A percentile compares a stretch with the other conserved stretches of the same genome.
Evolutionary conservation across 1,140 invertebrate genomes (phyloP).

Genomic region (Brachystomella parvula): DNA sequence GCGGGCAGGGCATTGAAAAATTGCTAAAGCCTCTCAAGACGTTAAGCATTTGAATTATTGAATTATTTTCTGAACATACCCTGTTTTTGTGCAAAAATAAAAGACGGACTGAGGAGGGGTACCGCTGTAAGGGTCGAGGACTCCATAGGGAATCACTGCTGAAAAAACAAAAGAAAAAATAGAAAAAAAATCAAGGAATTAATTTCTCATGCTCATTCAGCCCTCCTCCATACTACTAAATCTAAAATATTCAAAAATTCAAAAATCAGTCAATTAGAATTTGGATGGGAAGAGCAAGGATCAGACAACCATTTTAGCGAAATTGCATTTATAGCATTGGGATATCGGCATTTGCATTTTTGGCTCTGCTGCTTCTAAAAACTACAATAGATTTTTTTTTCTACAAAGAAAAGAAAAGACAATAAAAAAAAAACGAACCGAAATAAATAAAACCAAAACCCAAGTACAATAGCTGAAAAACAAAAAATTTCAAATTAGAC

Average conservation of each 20-base stretch:
- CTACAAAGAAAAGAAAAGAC: too few relatives aligned
- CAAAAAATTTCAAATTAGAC: background rate
- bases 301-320: conserved; percentile 1
- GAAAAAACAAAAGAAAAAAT: background rate
- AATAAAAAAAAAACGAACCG: too few relatives aligned
- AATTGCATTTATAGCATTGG: background rate
- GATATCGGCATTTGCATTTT: background rate
- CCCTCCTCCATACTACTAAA: too few relatives aligned
- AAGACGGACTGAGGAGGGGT: background rate
- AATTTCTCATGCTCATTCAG: too few relatives aligned
- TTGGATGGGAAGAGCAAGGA: too few relatives aligned
- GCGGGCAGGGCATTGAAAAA: background rate
- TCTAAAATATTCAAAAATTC: too few relatives aligned
- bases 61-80: background rate
- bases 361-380: background rate
- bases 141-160: conserved; percentile 6
- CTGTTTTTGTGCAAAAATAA: conserved; percentile 11
- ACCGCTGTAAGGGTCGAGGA: background rate
- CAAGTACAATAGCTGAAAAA: background rate
- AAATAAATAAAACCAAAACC: background rate
- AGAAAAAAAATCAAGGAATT: too few relatives aligned
- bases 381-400: too few relatives aligned
- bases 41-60: background rate
- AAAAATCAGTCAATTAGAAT: too few relatives aligned
- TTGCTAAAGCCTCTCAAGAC: background rate